Percentiles rank a stretch among this genome's conserved stretches.
These are phyloP conservation scores for Ondatra zibethicus DNA, from an alignment of 2,113 vertebrate species.

Conservation along the genomic window DNA sequence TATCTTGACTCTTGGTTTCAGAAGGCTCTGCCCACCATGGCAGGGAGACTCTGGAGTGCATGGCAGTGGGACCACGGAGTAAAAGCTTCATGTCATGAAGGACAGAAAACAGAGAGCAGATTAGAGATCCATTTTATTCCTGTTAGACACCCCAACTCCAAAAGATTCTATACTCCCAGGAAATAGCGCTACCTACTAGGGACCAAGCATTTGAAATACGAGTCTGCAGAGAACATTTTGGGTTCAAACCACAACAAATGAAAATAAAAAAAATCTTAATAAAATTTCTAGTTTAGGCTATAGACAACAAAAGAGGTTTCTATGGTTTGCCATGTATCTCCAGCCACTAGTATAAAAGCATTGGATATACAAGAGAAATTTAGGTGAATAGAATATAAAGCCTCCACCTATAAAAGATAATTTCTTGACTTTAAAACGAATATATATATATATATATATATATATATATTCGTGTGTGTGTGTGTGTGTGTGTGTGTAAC, in stretches of 20 bases:
- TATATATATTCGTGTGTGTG: background rate
- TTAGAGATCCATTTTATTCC: background rate
- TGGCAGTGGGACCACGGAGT: no score
- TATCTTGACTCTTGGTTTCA: background rate
- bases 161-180: background rate
- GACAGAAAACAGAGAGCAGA: background rate
- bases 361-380: background rate
- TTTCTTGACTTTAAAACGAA: background rate
- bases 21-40: background rate
- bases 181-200: background rate
- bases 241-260: background rate
- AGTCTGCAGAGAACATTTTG: background rate
- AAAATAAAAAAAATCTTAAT: background rate
- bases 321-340: background rate
- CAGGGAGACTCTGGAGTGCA: background rate
- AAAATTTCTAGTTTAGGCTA: background rate
- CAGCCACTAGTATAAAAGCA: background rate
- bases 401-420: no score
- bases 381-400: background rate
- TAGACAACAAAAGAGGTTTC: background rate
- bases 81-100: background rate
- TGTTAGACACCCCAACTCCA: background rate
- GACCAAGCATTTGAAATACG: background rate
- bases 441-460: background rate
- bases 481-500: background rate